Evolutionary conservation across 2,888 invertebrate species (phyloP).

Genomic region (Cynaeus angustus): DNA sequence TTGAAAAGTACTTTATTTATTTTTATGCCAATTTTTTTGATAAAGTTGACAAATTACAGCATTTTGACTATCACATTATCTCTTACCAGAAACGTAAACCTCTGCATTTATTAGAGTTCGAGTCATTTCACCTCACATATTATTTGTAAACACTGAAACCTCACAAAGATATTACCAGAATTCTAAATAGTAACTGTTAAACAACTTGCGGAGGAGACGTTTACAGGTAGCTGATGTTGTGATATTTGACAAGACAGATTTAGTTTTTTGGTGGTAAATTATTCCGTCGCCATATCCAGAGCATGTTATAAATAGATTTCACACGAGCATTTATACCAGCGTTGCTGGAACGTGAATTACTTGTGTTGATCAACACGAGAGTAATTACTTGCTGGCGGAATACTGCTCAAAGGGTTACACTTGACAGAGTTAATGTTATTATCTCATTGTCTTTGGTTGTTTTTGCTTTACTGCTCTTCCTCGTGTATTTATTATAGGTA

Average conservation of each 20-base stretch:
- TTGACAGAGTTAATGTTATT: background rate
- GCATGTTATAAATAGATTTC: constrained; percentile 27
- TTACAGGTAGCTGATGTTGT: too few relatives aligned
- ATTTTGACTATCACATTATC: too few relatives aligned
- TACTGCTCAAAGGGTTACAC: constrained; percentile 2
- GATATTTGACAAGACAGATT: too few relatives aligned
- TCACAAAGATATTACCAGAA: constrained; percentile 78
- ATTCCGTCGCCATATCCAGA: constrained; percentile 12
- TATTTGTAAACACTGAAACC: constrained; percentile 80
- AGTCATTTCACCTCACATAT: too few relatives aligned
- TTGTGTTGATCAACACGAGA: constrained; percentile 7
- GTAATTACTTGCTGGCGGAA: background rate
- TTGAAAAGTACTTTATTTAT: too few relatives aligned
- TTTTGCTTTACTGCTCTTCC: background rate
- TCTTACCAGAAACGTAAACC: too few relatives aligned
- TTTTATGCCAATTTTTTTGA: too few relatives aligned
- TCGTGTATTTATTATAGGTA: too few relatives aligned
- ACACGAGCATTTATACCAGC: constrained; percentile 9
- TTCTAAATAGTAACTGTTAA: constrained; percentile 80
- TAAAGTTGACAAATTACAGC: too few relatives aligned
- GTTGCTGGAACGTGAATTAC: constrained; percentile 9
- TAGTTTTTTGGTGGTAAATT: too few relatives aligned
- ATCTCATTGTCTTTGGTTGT: background rate
- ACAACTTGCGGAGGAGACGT: constrained; percentile 77
- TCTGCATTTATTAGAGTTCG: too few relatives aligned